Base-by-base conservation (phyloP, 2,113 vertebrate species). In the Osmerus mordax region DNA sequence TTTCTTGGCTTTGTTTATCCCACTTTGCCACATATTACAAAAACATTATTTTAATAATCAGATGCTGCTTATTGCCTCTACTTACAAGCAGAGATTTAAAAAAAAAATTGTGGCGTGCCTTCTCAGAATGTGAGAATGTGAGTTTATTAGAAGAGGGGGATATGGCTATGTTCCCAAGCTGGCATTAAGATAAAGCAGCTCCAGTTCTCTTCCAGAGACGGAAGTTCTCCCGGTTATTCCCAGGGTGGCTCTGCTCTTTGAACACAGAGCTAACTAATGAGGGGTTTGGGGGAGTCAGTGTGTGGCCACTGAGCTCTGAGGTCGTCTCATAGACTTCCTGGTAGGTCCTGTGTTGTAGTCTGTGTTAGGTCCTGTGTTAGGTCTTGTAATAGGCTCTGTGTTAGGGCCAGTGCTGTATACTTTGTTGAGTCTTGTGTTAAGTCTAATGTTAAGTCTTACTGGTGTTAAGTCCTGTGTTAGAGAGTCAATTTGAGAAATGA, bases 31-130 rank as follows among this genome's bases (percentile, higher is more conserved):
- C 1, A 62, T 32, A 29, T 79, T 65, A 65, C 76, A 77, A 29
- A 63, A 67, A 4, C 18, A 19, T 14, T 63, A 67, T 69, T 81
- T 80, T 83, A 67, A 47, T 47, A 47, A 78, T 82, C 67, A 76
- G 51, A 80, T n/a, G 29, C 29, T 64, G 53, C 71, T 72, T 74
- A 67, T 29, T 65, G 66, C 0, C 65, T 54, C 51, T 67, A 36
- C 19, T 28, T 55, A 3, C 3, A 75, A 64, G 73, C 62, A 64
- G 41, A 5, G 32, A 61, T 9, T 14, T 23, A 13, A 2, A 23
- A 23, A 23, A 13, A 52, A 56, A 65, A 13, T n/a, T 56, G 54
- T 47, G 41, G 41, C 41, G 41, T 47, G 41, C 41, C 41, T 47
- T 47, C 41, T 11, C 41, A 47, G 41, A 8, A 47, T 47, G 41